Base-by-base conservation (phyloP, 2,888 invertebrate genomes). In the Synergus umbraculus region DNA sequence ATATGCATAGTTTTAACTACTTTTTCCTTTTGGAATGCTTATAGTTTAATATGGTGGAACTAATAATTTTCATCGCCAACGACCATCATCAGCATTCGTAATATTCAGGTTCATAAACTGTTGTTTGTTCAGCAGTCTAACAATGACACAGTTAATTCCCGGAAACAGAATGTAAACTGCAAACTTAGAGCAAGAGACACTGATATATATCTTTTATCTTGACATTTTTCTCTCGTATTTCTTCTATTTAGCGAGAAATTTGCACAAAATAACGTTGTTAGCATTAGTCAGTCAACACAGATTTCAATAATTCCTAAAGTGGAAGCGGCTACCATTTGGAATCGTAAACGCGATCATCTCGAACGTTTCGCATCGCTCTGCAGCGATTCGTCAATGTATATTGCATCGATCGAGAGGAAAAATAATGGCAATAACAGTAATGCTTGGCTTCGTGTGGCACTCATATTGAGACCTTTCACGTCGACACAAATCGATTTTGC, bases 381-480 rank as follows among this genome's bases (percentile, higher is more conserved):
- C 44, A 69, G 46, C 46, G 46, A 69, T 69, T 69, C 67, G 46
- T 69, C 46, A 69, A 69, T 69, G 67, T 69, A 69, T 49, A 69
- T 69, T 69, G 44, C 67, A 69, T 46, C 67, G 29, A 49, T 69
- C 46, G 13, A 4, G 7, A 49, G 15, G 46, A 49, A 49, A 49
- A 69, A 69, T 49, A 69, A 69, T 69, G 67, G 67, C 46, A 69
- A 69, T 69, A 69, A 69, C 67, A 69, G 67, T 69, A 69, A 69
- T 69, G 29, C 67, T 69, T 66, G 46, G 29, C 46, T 69, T 22
- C 15, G 46, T 69, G 46, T 49, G 67, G 67, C 67, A 69, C 67
- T 69, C 67, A 69, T 69, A 69, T 69, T 69, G 67, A 69, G 67
- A 69, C 67, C 67, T 69, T 49, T 69, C 67, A 69, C 67, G 67